These are phyloP conservation scores for Drosophila kurseongensis DNA, from an alignment of 1,140 invertebrate species.

Conservation along the genomic window DNA sequence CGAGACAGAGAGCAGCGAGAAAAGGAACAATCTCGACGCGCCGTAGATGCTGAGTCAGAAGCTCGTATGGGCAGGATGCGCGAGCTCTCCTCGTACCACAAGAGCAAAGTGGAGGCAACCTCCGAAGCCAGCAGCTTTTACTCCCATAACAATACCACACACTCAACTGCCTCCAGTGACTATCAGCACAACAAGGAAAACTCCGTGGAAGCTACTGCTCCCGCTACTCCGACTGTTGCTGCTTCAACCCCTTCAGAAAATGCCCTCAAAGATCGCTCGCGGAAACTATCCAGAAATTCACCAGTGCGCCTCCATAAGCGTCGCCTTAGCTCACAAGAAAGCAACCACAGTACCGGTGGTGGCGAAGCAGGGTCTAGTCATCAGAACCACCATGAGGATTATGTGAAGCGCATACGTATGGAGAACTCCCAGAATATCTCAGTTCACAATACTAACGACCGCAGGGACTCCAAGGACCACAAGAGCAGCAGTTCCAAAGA, in stretches of 20 bases:
- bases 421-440: constrained; percentile 62
- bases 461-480: constrained; percentile 90
- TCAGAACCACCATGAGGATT: constrained; percentile 85
- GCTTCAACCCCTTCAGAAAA: constrained; percentile 18
- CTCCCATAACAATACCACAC: constrained; percentile 38
- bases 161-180: constrained; percentile 38
- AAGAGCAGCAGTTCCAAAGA: constrained; percentile 55
- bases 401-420: constrained; percentile 89
- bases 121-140: constrained; percentile 62
- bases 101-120: constrained; percentile 62
- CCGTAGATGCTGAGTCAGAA: constrained; percentile 38
- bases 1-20: constrained; percentile 49
- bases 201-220: constrained; percentile 34
- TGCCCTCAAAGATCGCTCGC: constrained; percentile 57
- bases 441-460: constrained; percentile 82
- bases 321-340: constrained; percentile 91
- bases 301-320: constrained; percentile 89
- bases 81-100: constrained; percentile 67
- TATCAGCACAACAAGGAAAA: constrained; percentile 82
- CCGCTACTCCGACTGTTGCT: background rate
- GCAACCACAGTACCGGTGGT: constrained; percentile 85
- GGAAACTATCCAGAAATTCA: constrained; percentile 85
- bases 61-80: constrained; percentile 65
- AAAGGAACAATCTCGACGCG: constrained; percentile 20
- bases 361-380: constrained; percentile 20